phyloP scores from a whole-genome alignment of 2,888 invertebrate genomes.

The Torymus texanus region DNA sequence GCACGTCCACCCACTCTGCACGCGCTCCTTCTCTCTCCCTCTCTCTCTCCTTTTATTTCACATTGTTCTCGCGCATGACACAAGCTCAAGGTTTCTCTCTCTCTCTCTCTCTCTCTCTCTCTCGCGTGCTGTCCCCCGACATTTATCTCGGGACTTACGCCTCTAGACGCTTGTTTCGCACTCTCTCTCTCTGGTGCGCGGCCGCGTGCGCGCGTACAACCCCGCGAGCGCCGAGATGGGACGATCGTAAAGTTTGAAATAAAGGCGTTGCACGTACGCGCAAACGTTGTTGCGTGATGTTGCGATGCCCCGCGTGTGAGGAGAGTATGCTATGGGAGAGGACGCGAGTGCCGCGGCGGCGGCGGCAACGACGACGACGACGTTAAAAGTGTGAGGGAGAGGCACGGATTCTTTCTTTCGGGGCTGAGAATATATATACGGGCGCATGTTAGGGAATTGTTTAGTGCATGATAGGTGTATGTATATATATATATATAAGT shows the following conservation, averaged over 20 bases:
- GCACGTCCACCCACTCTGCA: constrained; percentile 57
- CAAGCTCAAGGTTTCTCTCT: not conserved
- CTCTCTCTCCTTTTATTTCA: constrained; percentile 39
- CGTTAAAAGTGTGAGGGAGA: not conserved
- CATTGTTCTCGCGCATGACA: constrained; percentile 40
- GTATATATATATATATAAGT: constrained; percentile 19
- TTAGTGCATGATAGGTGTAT: no score
- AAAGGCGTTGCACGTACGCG: constrained; percentile 42
- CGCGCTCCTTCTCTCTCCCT: constrained; percentile 29
- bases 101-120: not conserved
- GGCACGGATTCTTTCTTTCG: not conserved
- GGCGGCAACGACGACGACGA: not conserved
- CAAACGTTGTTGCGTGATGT: not conserved
- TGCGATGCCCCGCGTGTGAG: no score
- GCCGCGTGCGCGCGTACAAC: constrained; percentile 1
- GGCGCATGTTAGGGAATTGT: no score
- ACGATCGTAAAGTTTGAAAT: constrained; percentile 54
- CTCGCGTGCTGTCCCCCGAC: constrained; percentile 57
- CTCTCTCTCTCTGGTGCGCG: not conserved
- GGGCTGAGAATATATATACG: no score
- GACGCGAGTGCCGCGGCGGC: not conserved
- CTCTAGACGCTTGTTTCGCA: constrained; percentile 38
- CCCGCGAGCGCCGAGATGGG: constrained; percentile 45
- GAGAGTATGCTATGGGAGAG: no score
- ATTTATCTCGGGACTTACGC: constrained; percentile 61